Evolutionary conservation across 2,888 invertebrate genomes (phyloP).

Genomic region (Tenthredo mesomela): DNA sequence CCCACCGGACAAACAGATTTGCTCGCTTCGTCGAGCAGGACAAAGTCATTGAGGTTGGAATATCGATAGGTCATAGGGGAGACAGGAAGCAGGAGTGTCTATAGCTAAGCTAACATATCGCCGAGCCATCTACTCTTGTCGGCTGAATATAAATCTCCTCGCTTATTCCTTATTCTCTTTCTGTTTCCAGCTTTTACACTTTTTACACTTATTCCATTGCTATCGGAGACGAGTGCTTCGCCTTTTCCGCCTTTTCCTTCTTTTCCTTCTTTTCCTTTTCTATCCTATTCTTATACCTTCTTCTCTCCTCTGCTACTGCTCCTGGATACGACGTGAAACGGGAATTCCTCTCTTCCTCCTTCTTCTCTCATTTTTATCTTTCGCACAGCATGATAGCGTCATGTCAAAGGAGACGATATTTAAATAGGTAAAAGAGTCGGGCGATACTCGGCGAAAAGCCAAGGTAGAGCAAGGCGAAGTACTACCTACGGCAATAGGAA

Average conservation of each 20-base stretch:
- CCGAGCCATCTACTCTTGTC: slow-evolving; percentile 14
- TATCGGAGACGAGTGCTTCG: slow-evolving; percentile 27
- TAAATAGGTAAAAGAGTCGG: slow-evolving; percentile 19
- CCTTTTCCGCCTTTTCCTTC: background rate
- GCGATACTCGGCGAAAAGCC: background rate
- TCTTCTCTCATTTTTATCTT: slow-evolving; percentile 33
- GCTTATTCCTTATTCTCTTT: slow-evolving; percentile 40
- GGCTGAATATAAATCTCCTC: slow-evolving; percentile 46
- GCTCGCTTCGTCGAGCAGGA: slow-evolving; percentile 15
- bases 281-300: background rate
- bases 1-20: slow-evolving; percentile 43
- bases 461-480: background rate
- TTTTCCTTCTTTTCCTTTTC: background rate
- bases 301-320: background rate
- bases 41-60: slow-evolving; percentile 45
- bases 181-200: background rate
- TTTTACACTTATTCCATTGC: background rate
- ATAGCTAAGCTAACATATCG: slow-evolving; percentile 31
- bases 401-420: slow-evolving; percentile 37
- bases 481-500: background rate
- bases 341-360: background rate
- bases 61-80: slow-evolving; percentile 44
- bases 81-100: background rate
- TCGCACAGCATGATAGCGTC: slow-evolving; percentile 15
- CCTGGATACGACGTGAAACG: background rate